Percentiles rank a stretch among this genome's conserved stretches.
Evolutionary conservation across 2,113 vertebrate species (phyloP).

Genomic region (Stegostoma tigrinum): DNA sequence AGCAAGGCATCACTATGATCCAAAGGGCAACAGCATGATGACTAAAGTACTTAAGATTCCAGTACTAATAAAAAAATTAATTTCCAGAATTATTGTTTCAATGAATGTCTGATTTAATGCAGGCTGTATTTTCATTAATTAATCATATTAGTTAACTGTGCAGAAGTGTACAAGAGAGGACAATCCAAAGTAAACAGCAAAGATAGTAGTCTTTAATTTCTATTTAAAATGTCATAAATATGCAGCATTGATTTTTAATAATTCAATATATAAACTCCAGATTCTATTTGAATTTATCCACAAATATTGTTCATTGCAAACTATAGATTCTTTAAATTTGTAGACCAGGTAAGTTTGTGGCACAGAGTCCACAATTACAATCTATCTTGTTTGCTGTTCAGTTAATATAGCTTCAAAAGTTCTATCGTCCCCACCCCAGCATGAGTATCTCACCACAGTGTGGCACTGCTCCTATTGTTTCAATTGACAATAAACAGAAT

Average conservation of each 20-base stretch:
- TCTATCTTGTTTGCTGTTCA: not conserved
- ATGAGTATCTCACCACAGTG: not conserved
- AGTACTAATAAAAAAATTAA: not conserved
- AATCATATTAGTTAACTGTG: not conserved
- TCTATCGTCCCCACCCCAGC: not conserved
- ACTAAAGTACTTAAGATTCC: not conserved
- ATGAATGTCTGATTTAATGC: not conserved
- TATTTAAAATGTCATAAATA: not conserved
- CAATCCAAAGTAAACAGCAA: not conserved
- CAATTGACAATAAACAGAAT: not conserved
- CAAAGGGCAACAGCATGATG: not conserved
- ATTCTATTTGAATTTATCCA: not conserved
- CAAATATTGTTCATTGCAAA: no score
- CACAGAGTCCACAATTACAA: not conserved
- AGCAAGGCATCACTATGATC: conserved; percentile 30
- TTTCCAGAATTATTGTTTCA: not conserved
- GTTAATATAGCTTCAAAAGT: not conserved
- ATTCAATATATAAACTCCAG: not conserved
- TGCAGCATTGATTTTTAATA: not conserved
- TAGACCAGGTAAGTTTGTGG: not conserved
- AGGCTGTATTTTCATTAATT: conserved; percentile 1
- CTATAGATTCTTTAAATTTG: not conserved
- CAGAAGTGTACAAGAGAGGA: not conserved
- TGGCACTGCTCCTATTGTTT: conserved; percentile 13
- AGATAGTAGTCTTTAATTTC: not conserved